Evolutionary conservation across 2,113 vertebrate species (phyloP), one percentile per base, ranked within the genome.

Genomic region (Ochotona princeps): DNA sequence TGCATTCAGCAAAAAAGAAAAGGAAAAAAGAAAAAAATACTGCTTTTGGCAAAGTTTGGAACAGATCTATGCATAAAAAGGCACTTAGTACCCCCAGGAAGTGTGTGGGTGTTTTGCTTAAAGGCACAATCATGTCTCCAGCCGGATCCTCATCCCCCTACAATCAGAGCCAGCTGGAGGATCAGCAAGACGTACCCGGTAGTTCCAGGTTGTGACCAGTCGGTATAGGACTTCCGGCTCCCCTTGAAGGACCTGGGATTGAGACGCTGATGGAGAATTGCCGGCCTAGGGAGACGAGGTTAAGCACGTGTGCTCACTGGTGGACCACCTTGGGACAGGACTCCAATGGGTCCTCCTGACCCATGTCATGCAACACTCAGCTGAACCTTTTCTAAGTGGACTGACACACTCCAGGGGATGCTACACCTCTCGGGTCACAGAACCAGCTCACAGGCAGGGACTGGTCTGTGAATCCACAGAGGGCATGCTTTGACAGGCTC

Each of bases 291-390:
- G 15, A 35, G 51, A 28, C 70, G 72, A 94, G 83, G 20, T 28
- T n/a, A 78, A 35, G 51, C 0, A 0, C 0, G 0, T 1, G 61
- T 54, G 26, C 23, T 30, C 78, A 73, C 8, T 14, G 60, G 49
- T 30, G 84, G 44, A 25, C 60, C 32, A 14, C 10, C 44, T 20
- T 13, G 28, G 72, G n/a, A 7, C 54, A 76, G 67, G 74, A 17
- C 21, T 32, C 7, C 21, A 35, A 30, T 7, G n/a, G 66, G 21
- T 38, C 83, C 51, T 88, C 69, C 66, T 11, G 5, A 9, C 63
- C 0, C 49, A 66, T 65, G 89, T 78, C 74, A 21, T 23, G 38
- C 69, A 32, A 87, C 89, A 72, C 30, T 44, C 80, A 80, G 51
- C 82, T 66, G 57, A 3, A 21, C 6, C 17, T 0, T 0, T 9